Conservation (phyloP, 2,113 vertebrate genomes). For the Entosphenus tridentatus region DNA sequence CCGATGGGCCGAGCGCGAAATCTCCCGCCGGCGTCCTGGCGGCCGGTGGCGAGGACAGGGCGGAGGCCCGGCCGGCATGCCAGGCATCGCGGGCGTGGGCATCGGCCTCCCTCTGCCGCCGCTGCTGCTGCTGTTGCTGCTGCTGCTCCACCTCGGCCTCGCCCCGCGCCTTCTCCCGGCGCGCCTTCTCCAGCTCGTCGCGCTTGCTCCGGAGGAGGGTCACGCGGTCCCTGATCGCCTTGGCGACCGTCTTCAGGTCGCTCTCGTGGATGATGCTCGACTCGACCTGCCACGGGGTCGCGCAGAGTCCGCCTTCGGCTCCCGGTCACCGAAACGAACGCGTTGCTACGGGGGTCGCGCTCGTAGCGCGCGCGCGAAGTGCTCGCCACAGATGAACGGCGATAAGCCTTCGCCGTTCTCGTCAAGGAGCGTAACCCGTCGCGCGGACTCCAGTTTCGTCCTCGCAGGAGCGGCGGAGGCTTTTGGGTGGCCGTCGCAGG, state of each 20-base stretch:
- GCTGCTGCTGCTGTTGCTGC: constrained; percentile 14
- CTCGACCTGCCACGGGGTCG: constrained; percentile 38
- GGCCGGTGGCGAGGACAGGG: constrained; percentile 12
- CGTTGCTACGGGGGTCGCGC: too few species aligned
- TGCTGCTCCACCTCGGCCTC: constrained; percentile 17
- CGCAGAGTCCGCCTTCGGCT: too few species aligned
- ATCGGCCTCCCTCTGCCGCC: constrained; percentile 18
- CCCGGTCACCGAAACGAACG: too few species aligned
- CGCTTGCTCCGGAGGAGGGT: constrained; percentile 46
- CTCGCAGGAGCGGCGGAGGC: too few species aligned
- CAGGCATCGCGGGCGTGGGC: constrained; percentile 12
- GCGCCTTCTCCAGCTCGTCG: constrained; percentile 32
- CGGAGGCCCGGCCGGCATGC: not conserved
- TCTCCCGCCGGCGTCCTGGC: constrained; percentile 19
- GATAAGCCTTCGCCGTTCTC: too few species aligned
- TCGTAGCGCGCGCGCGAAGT: too few species aligned
- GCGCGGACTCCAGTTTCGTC: too few species aligned
- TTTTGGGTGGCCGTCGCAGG: too few species aligned
- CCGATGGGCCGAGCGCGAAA: constrained; percentile 16
- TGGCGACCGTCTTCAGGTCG: constrained; percentile 66
- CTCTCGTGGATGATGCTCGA: constrained; percentile 93
- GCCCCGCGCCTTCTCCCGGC: constrained; percentile 12
- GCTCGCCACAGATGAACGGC: too few species aligned
- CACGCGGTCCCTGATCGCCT: constrained; percentile 49
- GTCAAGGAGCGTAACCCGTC: too few species aligned